Evolutionary conservation across 2,888 invertebrate species (phyloP).

Genomic region (Sphaerophoria rueppellii): DNA sequence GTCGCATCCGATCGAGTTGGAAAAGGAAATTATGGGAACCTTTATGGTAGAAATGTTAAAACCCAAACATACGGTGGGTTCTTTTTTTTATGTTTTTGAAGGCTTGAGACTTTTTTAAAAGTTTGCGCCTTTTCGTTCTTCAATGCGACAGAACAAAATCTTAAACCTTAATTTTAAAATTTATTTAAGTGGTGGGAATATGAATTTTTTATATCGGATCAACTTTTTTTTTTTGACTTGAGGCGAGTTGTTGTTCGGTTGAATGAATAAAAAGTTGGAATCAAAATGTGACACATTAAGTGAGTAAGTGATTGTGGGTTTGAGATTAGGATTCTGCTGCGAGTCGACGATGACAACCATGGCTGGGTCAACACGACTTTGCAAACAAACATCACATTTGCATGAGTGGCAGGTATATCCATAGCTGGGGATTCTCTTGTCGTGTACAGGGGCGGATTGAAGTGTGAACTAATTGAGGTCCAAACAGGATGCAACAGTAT

Average conservation of each 20-base stretch:
- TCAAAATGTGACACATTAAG: constrained; percentile 23
- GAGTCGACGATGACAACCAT: background rate
- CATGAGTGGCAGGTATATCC: constrained; percentile 37
- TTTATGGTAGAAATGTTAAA: constrained; percentile 70
- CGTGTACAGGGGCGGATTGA: background rate
- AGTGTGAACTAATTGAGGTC: background rate
- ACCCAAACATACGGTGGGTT: background rate
- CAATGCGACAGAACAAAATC: constrained; percentile 54
- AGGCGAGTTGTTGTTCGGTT: constrained; percentile 26
- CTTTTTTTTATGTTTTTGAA: background rate
- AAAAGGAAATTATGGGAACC: constrained; percentile 70
- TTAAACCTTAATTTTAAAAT: constrained; percentile 52
- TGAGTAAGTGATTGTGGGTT: constrained; percentile 25
- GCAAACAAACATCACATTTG: constrained; percentile 59
- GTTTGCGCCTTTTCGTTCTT: constrained; percentile 6
- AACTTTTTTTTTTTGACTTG: constrained; percentile 32
- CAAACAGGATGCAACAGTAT: too few relatives aligned
- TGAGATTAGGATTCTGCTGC: background rate
- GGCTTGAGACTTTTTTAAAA: constrained; percentile 16
- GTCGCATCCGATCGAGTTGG: constrained; percentile 16
- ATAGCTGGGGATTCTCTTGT: constrained; percentile 41
- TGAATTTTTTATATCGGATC: constrained; percentile 68
- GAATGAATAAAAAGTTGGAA: constrained; percentile 14
- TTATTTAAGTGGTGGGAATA: constrained; percentile 65
- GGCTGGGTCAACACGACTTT: constrained; percentile 59